Evolutionary conservation across 2,797 vertebrate genomes (phyloP), one percentile per base, ranked within the genome.

Genomic region (Heteromormyrus szaboi): DNA sequence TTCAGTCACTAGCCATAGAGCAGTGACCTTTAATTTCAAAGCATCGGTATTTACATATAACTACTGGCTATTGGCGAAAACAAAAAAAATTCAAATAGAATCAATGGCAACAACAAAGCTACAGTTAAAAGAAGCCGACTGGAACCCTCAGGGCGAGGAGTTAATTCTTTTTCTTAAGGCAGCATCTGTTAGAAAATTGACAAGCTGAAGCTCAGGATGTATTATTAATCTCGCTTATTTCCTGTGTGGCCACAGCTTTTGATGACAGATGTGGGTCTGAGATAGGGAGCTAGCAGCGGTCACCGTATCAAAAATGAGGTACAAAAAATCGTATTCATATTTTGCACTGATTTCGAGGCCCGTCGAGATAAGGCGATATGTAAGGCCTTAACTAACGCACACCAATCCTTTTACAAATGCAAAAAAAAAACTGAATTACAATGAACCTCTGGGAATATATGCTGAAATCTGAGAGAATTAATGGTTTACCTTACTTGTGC

Each of bases 151-250:
- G 81, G 79, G 54, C 4, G 12, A 17, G 25, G 37, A 59, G 79
- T 89, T 65, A 89, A 89, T 89, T 84, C 33, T 33, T 46, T 25
- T 65, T 29, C 56, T 89, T n/a, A 85, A 65, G 88, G 81, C 81
- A 51, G 88, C 54, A 51, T 59, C 88, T 85, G 88, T 68, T 72
- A 65, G 12, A 33, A 51, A 85, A 85, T 65, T 89, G 56, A 89
- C 81, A 85, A 62, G 56, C 29, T 41, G 44, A 68, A 89, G 56
- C 65, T 6, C 29, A 85, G 81, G 56, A 37, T 12, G 14, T 85
- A 65, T 33, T 50, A 89, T 89, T 85, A 68, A 68, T 85, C 54
- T 37, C 7, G 8, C 25, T 68, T 53, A 85, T 53, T 29, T 50
- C 56, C 81, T 65, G 44, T 51, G 81, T 29, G 14, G 46, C n/a